phyloP scores from a whole-genome alignment of 1,140 invertebrate genomes.

The Euura saliciscinereae region DNA sequence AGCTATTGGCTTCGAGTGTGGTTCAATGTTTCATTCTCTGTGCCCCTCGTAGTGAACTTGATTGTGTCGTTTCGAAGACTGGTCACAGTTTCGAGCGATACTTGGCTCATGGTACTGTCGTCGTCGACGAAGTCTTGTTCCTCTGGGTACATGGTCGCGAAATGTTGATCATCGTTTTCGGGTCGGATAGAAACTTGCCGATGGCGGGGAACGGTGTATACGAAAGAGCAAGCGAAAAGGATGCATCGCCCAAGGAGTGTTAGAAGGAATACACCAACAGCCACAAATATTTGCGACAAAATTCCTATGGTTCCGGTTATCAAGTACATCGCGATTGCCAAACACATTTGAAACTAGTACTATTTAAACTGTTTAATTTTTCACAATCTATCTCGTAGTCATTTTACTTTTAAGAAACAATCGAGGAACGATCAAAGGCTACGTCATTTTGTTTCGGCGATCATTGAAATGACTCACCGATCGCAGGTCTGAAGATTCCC shows the following conservation, averaged over 20 bases:
- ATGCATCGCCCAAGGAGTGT: slow-evolving; percentile 39
- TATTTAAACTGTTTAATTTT: neutral
- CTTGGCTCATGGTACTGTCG: slow-evolving; percentile 31
- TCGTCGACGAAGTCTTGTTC: slow-evolving; percentile 38
- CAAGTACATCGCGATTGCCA: slow-evolving; percentile 47
- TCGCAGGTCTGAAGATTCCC: slow-evolving; percentile 69
- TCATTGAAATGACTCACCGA: slow-evolving; percentile 55
- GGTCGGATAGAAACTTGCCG: slow-evolving; percentile 11
- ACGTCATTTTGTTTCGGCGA: neutral
- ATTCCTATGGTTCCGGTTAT: slow-evolving; percentile 40
- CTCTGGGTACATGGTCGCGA: slow-evolving; percentile 45
- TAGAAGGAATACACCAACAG: slow-evolving; percentile 38
- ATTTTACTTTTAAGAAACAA: neutral
- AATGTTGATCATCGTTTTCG: slow-evolving; percentile 6
- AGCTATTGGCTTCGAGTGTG: too few relatives aligned
- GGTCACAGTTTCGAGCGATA: slow-evolving; percentile 38
- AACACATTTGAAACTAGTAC: slow-evolving; percentile 40
- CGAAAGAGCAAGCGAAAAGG: slow-evolving; percentile 37
- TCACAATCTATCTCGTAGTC: neutral
- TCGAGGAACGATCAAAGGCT: neutral
- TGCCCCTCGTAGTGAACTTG: too few relatives aligned
- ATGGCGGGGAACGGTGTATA: slow-evolving; percentile 35
- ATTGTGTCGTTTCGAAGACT: slow-evolving; percentile 18
- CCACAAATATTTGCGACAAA: slow-evolving; percentile 34
- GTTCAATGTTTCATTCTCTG: too few relatives aligned